phyloP scores from a whole-genome alignment of 1,140 invertebrate species.

The Sarcophaga bullata region DNA sequence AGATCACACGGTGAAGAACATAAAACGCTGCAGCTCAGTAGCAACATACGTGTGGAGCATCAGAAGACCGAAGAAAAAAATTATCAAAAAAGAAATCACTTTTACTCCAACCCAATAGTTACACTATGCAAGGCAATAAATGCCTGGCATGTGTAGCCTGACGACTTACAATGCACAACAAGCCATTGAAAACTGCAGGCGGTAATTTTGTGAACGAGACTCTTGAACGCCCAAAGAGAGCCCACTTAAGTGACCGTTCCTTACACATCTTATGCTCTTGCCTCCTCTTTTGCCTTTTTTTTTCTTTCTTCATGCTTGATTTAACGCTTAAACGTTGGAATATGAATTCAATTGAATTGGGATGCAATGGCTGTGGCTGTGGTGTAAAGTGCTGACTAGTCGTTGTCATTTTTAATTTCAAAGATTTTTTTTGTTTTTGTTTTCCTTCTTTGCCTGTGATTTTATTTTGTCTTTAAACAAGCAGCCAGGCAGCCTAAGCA shows the following conservation, averaged over 20 bases:
- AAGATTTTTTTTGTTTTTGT: constrained; percentile 24
- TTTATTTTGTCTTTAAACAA: neutral
- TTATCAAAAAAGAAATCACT: too few relatives aligned
- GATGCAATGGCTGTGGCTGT: too few relatives aligned
- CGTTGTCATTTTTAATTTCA: constrained; percentile 40
- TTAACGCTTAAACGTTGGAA: neutral
- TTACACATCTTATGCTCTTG: too few relatives aligned
- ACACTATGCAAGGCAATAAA: neutral
- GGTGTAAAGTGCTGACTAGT: constrained; percentile 32
- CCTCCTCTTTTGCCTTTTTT: neutral
- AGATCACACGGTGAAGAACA: too few relatives aligned
- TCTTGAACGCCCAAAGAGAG: neutral
- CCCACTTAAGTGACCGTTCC: neutral
- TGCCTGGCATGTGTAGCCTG: neutral
- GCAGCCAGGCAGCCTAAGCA: neutral
- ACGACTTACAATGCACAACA: neutral
- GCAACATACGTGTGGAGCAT: too few relatives aligned
- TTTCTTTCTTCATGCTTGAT: neutral
- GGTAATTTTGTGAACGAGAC: constrained; percentile 33
- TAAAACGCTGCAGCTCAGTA: too few relatives aligned
- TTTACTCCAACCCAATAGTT: neutral
- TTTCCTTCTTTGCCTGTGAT: too few relatives aligned
- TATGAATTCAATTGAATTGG: too few relatives aligned
- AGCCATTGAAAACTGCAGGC: constrained; percentile 30
- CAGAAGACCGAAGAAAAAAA: too few relatives aligned